These are phyloP conservation scores for Brachionichthys hirsutus DNA, from an alignment of 2,113 vertebrate genomes.

Conservation along the genomic window DNA sequence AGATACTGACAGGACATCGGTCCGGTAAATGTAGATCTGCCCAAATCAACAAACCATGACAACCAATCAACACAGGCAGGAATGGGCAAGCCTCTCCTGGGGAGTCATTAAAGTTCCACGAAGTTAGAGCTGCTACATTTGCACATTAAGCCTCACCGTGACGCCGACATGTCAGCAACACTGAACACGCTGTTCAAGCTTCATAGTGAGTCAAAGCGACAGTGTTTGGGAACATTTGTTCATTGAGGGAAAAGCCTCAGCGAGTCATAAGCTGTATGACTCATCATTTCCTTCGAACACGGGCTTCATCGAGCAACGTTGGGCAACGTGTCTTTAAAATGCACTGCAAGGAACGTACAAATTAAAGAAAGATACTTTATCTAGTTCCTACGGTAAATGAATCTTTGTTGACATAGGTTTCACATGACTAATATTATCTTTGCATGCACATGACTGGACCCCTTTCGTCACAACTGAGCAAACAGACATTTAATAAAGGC, in stretches of 20 bases:
- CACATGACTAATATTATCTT: no score
- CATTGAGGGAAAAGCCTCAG: constrained; percentile 24
- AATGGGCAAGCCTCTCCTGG: constrained; percentile 35
- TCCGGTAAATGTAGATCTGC: constrained; percentile 48
- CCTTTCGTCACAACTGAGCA: no score
- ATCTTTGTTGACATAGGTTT: background rate
- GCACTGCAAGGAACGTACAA: background rate
- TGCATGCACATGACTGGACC: no score
- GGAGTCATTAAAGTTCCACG: constrained; percentile 34
- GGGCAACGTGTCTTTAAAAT: background rate
- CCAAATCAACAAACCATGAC: constrained; percentile 59
- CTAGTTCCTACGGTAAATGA: background rate
- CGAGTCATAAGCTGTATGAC: constrained; percentile 25
- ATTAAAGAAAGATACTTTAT: background rate
- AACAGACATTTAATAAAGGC: no score
- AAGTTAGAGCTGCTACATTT: constrained; percentile 36
- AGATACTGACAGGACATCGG: constrained; percentile 66
- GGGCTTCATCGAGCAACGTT: constrained; percentile 5
- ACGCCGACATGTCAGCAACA: background rate
- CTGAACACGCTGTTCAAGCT: constrained; percentile 8
- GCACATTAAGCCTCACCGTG: background rate
- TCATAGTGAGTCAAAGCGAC: constrained; percentile 32
- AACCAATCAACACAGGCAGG: constrained; percentile 61
- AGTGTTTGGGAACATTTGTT: constrained; percentile 39
- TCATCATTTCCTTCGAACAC: constrained; percentile 14